Conservation (phyloP, 2,113 vertebrate genomes). For the Chaetura pelagica region DNA sequence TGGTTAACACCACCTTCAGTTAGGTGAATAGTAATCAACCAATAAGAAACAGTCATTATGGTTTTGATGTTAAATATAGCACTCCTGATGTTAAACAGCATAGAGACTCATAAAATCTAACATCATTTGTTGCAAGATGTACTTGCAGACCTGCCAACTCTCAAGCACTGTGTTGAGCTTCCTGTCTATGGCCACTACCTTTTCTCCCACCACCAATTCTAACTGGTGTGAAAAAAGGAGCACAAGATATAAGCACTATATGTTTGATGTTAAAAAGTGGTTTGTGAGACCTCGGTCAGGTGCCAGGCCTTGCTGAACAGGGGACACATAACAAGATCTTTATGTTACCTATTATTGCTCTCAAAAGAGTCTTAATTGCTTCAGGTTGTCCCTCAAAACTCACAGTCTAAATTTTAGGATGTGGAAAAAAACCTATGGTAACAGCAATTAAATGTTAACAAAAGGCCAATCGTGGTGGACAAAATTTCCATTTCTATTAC, state of each 20-base stretch:
- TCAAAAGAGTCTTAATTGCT: background rate
- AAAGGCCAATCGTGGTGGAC: background rate
- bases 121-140: background rate
- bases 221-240: background rate
- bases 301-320: background rate
- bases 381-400: background rate
- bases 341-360: background rate
- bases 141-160: background rate
- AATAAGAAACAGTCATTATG: background rate
- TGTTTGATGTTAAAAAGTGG: background rate
- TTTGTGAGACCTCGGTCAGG: background rate
- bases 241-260: background rate
- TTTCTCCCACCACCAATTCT: background rate
- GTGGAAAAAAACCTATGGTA: fast-evolving
- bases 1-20: background rate
- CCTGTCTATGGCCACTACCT: background rate
- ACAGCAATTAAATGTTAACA: background rate
- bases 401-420: background rate
- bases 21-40: background rate
- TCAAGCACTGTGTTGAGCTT: background rate
- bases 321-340: background rate
- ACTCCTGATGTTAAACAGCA: background rate
- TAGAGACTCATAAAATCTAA: background rate
- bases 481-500: background rate
- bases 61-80: background rate